Conservation (phyloP, 2,888 invertebrate species). For the Crepidodera aurea region DNA sequence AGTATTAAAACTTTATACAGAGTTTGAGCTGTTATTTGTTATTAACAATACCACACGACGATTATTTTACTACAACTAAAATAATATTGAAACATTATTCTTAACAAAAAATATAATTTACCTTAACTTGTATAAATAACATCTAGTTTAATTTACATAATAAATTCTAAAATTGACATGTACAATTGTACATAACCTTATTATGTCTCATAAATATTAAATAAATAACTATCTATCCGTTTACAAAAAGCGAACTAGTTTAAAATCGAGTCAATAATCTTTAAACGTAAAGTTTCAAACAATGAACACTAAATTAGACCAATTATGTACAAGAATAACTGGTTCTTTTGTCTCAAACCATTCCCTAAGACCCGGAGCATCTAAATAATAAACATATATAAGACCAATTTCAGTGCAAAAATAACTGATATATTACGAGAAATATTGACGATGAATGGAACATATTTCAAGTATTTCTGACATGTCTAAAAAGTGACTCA, state of each 20-base stretch:
- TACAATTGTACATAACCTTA: no score
- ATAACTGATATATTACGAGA: constrained; percentile 41
- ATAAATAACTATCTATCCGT: background rate
- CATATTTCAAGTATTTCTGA: constrained; percentile 46
- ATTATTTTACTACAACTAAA: no score
- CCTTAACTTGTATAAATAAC: no score
- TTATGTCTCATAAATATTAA: no score
- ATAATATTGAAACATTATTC: no score
- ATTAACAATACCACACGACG: no score
- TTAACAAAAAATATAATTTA: no score
- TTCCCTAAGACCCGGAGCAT: constrained; percentile 27
- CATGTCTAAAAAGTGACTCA: constrained; percentile 34
- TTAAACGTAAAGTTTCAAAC: constrained; percentile 16
- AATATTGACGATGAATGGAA: constrained; percentile 41
- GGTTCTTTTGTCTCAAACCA: constrained; percentile 32
- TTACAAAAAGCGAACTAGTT: background rate
- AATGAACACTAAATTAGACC: constrained; percentile 31
- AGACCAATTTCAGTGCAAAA: constrained; percentile 37
- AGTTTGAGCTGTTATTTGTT: no score
- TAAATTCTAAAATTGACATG: no score
- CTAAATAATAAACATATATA: constrained; percentile 38
- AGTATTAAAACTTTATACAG: no score
- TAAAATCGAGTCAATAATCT: constrained; percentile 3
- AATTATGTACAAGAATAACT: constrained; percentile 35
- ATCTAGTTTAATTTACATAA: no score